A percentile compares a stretch with the other conserved stretches of the same genome.
These are phyloP conservation scores for human DNA, from an alignment of 2,113 vertebrate genomes.

Conservation along the genomic window DNA sequence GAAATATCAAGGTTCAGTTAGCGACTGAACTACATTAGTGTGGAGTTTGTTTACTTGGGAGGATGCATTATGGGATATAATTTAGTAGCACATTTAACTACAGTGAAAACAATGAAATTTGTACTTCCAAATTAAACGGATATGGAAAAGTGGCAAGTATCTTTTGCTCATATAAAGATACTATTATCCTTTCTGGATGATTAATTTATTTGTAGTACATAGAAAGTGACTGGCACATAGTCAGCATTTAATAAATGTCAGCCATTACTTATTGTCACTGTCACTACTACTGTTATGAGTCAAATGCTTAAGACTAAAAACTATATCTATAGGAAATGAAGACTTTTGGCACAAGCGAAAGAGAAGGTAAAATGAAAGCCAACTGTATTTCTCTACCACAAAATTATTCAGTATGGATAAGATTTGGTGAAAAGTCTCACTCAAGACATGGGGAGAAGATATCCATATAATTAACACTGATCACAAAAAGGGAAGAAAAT, in stretches of 20 bases:
- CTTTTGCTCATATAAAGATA: neutral
- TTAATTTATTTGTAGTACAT: neutral
- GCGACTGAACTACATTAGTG: neutral
- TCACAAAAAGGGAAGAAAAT: neutral
- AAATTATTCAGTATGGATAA: neutral
- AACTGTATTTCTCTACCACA: neutral
- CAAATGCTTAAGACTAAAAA: neutral
- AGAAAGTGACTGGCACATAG: neutral
- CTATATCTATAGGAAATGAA: neutral
- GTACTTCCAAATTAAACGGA: neutral
- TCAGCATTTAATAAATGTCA: neutral
- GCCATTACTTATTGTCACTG: neutral
- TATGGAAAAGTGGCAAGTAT: neutral
- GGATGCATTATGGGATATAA: neutral
- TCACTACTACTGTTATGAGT: neutral
- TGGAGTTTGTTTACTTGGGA: neutral
- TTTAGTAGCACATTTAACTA: neutral
- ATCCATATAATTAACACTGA: neutral
- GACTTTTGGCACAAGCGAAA: neutral
- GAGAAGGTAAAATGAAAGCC: neutral
- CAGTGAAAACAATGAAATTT: neutral
- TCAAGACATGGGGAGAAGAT: neutral
- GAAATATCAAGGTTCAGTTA: slow-evolving; percentile 45
- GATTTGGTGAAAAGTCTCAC: neutral
- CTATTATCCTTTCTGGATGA: neutral